These are phyloP conservation scores for Lottia scabra DNA, from an alignment of 2,888 invertebrate species.

Conservation along the genomic window DNA sequence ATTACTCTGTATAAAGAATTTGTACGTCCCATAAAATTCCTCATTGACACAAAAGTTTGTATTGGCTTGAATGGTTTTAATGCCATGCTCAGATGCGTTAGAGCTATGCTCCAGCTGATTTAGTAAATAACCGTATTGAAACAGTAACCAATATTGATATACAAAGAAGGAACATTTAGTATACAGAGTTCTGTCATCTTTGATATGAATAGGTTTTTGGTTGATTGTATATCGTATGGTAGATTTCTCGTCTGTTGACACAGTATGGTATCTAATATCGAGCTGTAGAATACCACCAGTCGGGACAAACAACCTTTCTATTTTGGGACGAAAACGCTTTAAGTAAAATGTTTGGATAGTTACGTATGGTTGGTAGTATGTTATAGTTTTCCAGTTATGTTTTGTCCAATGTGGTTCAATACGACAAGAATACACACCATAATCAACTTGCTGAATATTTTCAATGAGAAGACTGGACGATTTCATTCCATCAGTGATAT, in stretches of 20 bases:
- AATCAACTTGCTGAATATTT: not conserved
- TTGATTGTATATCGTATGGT: not conserved
- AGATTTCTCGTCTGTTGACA: not conserved
- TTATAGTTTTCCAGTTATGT: no score
- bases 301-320: not conserved
- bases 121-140: not conserved
- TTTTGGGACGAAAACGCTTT: not conserved
- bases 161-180: conserved; percentile 1
- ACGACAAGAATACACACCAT: not conserved
- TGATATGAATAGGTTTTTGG: not conserved
- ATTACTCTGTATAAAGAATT: not conserved
- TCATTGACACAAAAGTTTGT: not conserved
- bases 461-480: not conserved
- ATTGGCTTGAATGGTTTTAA: not conserved
- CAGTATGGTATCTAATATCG: not conserved
- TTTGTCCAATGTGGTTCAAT: no score
- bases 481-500: not conserved
- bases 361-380: no score
- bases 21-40: not conserved
- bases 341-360: not conserved
- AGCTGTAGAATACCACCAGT: not conserved
- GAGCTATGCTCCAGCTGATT: not conserved
- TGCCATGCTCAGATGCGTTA: not conserved
- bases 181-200: not conserved
- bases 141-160: not conserved